Evolutionary conservation across 2,113 vertebrate species (phyloP).

Genomic region (Dipodomys stephensi): DNA sequence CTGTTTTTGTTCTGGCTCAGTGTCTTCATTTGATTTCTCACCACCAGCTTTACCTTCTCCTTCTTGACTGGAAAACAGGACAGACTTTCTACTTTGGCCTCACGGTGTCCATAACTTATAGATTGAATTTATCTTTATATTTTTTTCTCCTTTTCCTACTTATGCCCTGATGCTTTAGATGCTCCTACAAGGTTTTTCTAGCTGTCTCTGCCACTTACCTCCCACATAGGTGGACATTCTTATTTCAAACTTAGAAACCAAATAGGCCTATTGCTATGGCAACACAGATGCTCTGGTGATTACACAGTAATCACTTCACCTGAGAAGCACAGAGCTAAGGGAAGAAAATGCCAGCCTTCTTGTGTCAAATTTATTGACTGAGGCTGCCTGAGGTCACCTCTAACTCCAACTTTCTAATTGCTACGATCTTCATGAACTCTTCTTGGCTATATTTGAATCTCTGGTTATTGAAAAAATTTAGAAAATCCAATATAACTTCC

Average conservation of each 20-base stretch:
- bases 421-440: background rate
- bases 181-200: background rate
- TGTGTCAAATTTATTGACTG: background rate
- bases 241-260: slow-evolving; percentile 13
- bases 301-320: background rate
- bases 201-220: background rate
- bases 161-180: background rate
- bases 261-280: background rate
- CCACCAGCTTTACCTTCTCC: background rate
- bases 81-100: background rate
- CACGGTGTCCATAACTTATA: fast-evolving
- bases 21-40: background rate
- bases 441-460: background rate
- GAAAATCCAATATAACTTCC: background rate
- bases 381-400: no score
- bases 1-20: background rate
- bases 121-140: background rate
- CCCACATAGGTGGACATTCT: background rate
- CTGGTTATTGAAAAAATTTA: background rate
- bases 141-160: background rate
- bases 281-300: slow-evolving; percentile 17
- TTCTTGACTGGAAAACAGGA: background rate
- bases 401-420: background rate
- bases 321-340: background rate
- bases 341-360: background rate